These are phyloP conservation scores for Rhizomys pruinosus DNA, from an alignment of 2,113 vertebrate genomes.

Conservation along the genomic window DNA sequence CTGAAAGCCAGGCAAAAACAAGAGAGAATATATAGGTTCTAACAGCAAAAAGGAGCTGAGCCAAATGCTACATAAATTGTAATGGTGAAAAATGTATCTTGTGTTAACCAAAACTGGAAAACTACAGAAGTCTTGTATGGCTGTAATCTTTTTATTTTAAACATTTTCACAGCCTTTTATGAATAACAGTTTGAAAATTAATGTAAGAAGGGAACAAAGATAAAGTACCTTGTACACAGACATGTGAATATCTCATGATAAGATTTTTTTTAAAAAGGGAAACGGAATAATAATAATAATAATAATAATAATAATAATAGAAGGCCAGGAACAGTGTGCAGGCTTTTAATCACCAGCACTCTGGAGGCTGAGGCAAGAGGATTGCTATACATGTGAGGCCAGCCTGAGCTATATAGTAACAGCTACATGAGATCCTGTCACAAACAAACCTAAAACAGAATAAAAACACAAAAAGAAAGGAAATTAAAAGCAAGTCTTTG, in stretches of 20 bases:
- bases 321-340: too few relatives aligned
- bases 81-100: background rate
- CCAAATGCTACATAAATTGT: background rate
- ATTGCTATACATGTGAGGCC: background rate
- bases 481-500: background rate
- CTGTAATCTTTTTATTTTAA: background rate
- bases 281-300: background rate
- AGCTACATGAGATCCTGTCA: background rate
- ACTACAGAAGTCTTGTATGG: background rate
- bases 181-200: slow-evolving; percentile 12
- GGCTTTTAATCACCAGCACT: background rate
- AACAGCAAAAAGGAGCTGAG: background rate
- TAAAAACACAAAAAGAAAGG: background rate
- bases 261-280: background rate
- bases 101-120: background rate
- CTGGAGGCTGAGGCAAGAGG: background rate
- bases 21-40: background rate
- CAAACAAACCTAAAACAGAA: background rate
- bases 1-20: background rate
- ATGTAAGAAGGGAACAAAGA: background rate
- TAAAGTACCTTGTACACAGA: background rate
- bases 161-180: slow-evolving; percentile 13
- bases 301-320: too few relatives aligned
- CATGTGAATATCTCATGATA: background rate
- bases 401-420: background rate